Base-by-base conservation (phyloP, 1,140 invertebrate species). In the Penaeus japonicus region DNA sequence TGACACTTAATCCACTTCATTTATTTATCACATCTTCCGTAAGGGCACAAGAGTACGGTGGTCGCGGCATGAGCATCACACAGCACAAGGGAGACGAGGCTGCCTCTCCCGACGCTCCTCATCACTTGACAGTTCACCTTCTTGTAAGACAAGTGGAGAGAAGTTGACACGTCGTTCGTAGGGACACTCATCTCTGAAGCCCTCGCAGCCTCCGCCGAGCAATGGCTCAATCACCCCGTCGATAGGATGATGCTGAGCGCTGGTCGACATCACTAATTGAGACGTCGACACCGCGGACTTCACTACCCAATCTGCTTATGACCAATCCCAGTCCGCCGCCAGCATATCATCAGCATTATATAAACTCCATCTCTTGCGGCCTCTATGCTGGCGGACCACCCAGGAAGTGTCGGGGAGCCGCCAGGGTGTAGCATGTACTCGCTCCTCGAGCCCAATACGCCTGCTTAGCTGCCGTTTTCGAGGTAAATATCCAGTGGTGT, bases 281-380 rank as follows among this genome's bases (percentile, higher is more conserved):
- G 84, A 79, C 84, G 84, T 85, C 77, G 27, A 55, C 53, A 35
- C 73, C 70, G 75, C 77, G 47, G 59, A 79, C 84, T 85, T 85
- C 84, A 85, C 84, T 85, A 85, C 54, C 73, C 84, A 35, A 85
- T 85, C 84, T 85, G 75, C 75, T 85, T 75, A 85, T 85, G 84
- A 53, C 70, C 84, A 53, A 39, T 65, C 70, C 53, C 39, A 53
- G 35, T 35, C 83, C 35, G 83, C 47, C 39, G 84, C 84, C 73
- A 85, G 22, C 84, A 75, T 85, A 55, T 78, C 75, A 85, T 85
- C 84, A 78, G 39, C 84, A 85, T 85, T 85, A 85, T 85, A 79
- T 85, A 79, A 85, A 85, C 73, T 85, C 55, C 73, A 53, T 35
- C 75, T 78, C 73, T 62, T 62, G 27, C 39, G 81, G 84, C 75